A percentile compares a stretch with the other conserved stretches of the same genome.
Conservation (phyloP, 2,888 invertebrate species). For the Eledona agricola region DNA sequence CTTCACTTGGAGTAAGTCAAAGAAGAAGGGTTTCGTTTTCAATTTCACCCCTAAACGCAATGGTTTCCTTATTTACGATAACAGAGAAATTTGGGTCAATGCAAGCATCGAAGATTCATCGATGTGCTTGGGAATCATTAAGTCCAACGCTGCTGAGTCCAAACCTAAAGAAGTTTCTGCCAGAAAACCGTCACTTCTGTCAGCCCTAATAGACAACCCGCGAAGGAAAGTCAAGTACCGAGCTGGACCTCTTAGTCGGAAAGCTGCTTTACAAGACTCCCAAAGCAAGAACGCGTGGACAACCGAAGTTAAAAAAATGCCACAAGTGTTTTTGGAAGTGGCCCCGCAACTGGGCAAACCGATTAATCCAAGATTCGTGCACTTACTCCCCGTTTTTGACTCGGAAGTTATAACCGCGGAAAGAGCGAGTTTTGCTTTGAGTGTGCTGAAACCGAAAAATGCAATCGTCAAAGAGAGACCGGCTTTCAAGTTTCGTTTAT, state of each 20-base stretch:
- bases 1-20: too few relatives aligned
- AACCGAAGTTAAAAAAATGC: slow-evolving; percentile 63
- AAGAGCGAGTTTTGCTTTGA: slow-evolving; percentile 68
- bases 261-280: slow-evolving; percentile 62
- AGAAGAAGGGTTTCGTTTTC: too few relatives aligned
- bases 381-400: slow-evolving; percentile 61
- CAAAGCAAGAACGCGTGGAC: slow-evolving; percentile 63
- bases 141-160: slow-evolving; percentile 57
- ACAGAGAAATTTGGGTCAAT: slow-evolving; percentile 47
- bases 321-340: slow-evolving; percentile 65
- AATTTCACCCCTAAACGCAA: not conserved
- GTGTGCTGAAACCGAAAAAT: slow-evolving; percentile 61
- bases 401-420: slow-evolving; percentile 62
- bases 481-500: slow-evolving; percentile 68
- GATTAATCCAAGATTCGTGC: slow-evolving; percentile 62
- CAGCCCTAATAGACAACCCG: slow-evolving; percentile 54
- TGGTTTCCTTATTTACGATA: slow-evolving; percentile 47
- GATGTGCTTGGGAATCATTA: slow-evolving; percentile 43
- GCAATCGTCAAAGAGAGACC: slow-evolving; percentile 44
- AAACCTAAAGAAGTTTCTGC: not conserved
- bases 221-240: slow-evolving; percentile 61
- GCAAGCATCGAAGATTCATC: slow-evolving; percentile 22
- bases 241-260: slow-evolving; percentile 68
- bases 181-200: slow-evolving; percentile 58
- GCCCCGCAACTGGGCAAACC: slow-evolving; percentile 63